These are phyloP conservation scores for Drosophila tanythrix DNA, from an alignment of 2,888 invertebrate species.

Conservation along the genomic window DNA sequence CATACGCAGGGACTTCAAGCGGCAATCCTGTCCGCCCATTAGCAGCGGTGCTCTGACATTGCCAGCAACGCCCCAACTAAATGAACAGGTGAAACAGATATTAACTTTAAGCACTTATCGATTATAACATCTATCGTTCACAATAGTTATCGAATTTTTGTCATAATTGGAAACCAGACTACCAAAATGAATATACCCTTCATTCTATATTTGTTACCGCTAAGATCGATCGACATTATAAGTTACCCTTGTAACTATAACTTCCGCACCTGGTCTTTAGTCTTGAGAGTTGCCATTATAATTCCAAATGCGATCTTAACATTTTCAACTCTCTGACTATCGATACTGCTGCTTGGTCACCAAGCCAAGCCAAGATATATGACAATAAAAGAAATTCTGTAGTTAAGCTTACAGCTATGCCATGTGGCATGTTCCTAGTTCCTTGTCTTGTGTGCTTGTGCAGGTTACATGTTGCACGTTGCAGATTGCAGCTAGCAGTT, in stretches of 20 bases:
- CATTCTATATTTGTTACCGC: neutral
- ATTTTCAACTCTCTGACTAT: constrained; percentile 1
- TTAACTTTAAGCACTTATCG: neutral
- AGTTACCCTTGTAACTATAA: neutral
- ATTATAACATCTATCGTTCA: neutral
- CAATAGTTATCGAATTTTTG: neutral
- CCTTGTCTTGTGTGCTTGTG: constrained; percentile 19
- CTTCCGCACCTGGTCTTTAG: neutral
- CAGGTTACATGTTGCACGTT: constrained; percentile 4
- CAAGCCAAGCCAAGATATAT: constrained; percentile 6
- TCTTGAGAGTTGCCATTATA: neutral
- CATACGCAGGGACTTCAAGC: constrained; percentile 89
- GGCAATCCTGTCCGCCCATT: constrained; percentile 92
- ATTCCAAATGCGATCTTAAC: neutral
- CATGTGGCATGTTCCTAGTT: constrained; percentile 51
- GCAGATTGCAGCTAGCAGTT: neutral
- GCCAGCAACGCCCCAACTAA: constrained; percentile 57
- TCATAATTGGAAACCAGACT: neutral
- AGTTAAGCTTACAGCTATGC: constrained; percentile 29
- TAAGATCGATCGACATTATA: neutral
- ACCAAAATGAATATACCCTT: no score
- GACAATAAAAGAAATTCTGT: constrained; percentile 30
- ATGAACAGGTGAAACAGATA: constrained; percentile 77
- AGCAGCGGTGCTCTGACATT: constrained; percentile 59
- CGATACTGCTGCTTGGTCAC: neutral